Evolutionary conservation across 1,140 invertebrate genomes (phyloP).

Genomic region (Coenobita brevimanus): DNA sequence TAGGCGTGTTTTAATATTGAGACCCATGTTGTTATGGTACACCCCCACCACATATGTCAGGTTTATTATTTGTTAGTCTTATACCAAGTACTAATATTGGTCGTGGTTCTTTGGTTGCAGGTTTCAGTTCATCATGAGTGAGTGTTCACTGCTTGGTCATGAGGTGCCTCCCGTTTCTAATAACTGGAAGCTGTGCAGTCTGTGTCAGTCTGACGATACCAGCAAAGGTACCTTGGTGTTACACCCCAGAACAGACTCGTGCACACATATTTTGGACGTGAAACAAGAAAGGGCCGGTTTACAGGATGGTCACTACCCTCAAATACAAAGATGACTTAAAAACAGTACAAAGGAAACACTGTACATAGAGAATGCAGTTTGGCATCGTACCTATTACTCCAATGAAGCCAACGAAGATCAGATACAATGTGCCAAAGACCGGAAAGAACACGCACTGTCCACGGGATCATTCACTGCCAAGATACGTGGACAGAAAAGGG

Average conservation of each 20-base stretch:
- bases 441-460: not conserved
- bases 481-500: not conserved
- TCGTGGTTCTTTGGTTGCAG: too few relatives aligned
- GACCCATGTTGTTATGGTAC: too few relatives aligned
- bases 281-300: not conserved
- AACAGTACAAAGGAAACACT: not conserved
- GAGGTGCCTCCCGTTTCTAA: too few relatives aligned
- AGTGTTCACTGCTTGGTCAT: too few relatives aligned
- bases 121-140: too few relatives aligned
- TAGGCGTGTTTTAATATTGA: too few relatives aligned
- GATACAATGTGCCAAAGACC: constrained; percentile 17
- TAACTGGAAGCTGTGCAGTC: too few relatives aligned
- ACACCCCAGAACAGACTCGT: constrained; percentile 21
- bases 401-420: constrained; percentile 10
- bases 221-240: too few relatives aligned
- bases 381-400: constrained; percentile 24
- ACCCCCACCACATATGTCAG: too few relatives aligned
- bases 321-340: constrained; percentile 3
- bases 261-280: not conserved
- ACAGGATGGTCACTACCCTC: not conserved
- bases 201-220: too few relatives aligned
- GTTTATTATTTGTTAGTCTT: too few relatives aligned
- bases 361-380: not conserved
- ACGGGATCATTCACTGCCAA: not conserved
- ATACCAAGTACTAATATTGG: too few relatives aligned